Percentiles rank a stretch among this genome's conserved stretches.
These are phyloP conservation scores for Ctenochaetus hawaiiensis DNA, from an alignment of 2,797 vertebrate species.

Conservation along the genomic window DNA sequence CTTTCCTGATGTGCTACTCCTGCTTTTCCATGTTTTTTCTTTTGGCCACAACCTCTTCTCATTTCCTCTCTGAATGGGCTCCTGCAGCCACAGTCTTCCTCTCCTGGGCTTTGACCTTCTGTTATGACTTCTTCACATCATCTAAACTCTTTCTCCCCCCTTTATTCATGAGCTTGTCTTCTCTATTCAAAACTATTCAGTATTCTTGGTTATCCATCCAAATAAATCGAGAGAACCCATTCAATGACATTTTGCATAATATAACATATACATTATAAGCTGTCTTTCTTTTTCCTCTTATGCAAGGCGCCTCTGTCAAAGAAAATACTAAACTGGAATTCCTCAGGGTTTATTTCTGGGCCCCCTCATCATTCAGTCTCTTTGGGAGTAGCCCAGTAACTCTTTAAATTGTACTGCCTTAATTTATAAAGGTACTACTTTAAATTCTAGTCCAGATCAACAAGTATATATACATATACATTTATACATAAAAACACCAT, in stretches of 20 bases:
- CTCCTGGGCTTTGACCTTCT: constrained; percentile 56
- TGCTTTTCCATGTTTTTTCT: constrained; percentile 35
- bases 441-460: background rate
- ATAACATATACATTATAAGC: background rate
- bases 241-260: background rate
- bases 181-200: background rate
- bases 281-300: background rate
- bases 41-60: constrained; percentile 61
- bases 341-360: constrained; percentile 23
- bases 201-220: background rate
- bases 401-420: background rate
- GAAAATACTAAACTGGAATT: constrained; percentile 7
- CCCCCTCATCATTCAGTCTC: background rate
- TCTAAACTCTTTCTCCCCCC: constrained; percentile 25
- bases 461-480: no score
- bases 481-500: background rate
- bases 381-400: background rate
- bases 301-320: background rate
- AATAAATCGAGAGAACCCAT: background rate
- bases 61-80: constrained; percentile 67
- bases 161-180: constrained; percentile 22
- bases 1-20: constrained; percentile 46
- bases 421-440: background rate
- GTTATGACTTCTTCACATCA: constrained; percentile 32
- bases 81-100: constrained; percentile 53